These are phyloP conservation scores for Cydia fagiglandana DNA, from an alignment of 1,140 invertebrate genomes.

Conservation along the genomic window DNA sequence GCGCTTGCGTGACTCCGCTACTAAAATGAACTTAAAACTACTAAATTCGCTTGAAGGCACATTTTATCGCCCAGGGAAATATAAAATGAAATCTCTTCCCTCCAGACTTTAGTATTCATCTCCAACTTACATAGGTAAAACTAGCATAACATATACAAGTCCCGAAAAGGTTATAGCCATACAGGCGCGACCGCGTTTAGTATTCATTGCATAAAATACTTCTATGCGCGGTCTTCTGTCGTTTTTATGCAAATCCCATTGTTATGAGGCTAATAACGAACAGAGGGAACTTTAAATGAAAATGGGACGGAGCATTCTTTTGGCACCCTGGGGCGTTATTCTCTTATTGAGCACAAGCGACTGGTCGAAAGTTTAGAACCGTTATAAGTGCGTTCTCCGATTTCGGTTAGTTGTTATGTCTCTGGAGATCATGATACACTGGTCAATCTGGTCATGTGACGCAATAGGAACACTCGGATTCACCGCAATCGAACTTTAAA, in stretches of 20 bases:
- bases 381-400: neutral
- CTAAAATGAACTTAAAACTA: neutral
- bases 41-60: neutral
- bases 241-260: slow-evolving; percentile 18
- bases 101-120: neutral
- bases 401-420: neutral
- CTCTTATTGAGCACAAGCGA: neutral
- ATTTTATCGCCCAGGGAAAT: neutral
- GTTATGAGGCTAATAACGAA: slow-evolving; percentile 27
- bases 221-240: slow-evolving; percentile 20
- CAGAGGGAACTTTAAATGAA: slow-evolving; percentile 4
- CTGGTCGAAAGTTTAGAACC: neutral
- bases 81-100: neutral
- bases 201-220: slow-evolving; percentile 29
- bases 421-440: too few species aligned
- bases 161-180: slow-evolving; percentile 13
- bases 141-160: neutral
- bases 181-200: neutral
- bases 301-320: slow-evolving; percentile 5
- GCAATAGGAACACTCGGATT: too few species aligned
- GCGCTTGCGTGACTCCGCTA: neutral
- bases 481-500: neutral
- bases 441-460: too few species aligned
- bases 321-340: neutral
- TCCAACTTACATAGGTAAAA: neutral